These are phyloP conservation scores for Antheraea pernyi DNA, from an alignment of 1,140 invertebrate species.

Conservation along the genomic window DNA sequence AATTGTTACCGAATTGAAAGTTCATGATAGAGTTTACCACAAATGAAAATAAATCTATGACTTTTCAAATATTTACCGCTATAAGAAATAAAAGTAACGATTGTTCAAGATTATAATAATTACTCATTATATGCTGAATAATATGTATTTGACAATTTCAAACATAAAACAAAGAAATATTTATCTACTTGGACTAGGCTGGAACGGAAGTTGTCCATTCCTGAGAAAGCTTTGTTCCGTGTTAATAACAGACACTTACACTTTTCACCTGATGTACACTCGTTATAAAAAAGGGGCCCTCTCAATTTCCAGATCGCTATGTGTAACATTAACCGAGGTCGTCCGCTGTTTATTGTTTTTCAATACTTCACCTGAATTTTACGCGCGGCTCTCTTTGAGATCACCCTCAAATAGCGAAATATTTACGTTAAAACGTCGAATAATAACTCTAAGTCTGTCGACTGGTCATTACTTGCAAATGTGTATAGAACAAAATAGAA, in stretches of 20 bases:
- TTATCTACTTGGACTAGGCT: background rate
- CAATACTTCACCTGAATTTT: conserved; percentile 55
- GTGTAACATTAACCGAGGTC: conserved; percentile 47
- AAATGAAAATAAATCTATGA: no score
- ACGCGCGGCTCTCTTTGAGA: conserved; percentile 60
- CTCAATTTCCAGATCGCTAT: conserved; percentile 26
- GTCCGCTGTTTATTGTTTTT: conserved; percentile 62
- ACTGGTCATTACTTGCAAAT: conserved; percentile 64
- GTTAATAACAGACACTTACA: background rate
- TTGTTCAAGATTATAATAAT: background rate
- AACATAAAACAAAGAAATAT: background rate
- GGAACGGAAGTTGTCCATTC: background rate
- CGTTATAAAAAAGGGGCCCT: background rate
- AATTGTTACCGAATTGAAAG: no score
- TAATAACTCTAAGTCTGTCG: conserved; percentile 62
- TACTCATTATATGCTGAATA: background rate
- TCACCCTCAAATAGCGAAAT: conserved; percentile 59
- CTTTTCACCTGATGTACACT: background rate
- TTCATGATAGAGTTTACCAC: no score
- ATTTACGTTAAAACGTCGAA: conserved; percentile 58
- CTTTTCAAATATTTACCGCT: no score
- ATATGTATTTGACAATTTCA: background rate
- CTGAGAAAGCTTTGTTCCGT: background rate
- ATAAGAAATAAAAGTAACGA: no score
- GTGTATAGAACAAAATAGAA: conserved; percentile 59